These are phyloP conservation scores for Sweltsa coloradensis DNA, from an alignment of 1,140 invertebrate species.

Conservation along the genomic window DNA sequence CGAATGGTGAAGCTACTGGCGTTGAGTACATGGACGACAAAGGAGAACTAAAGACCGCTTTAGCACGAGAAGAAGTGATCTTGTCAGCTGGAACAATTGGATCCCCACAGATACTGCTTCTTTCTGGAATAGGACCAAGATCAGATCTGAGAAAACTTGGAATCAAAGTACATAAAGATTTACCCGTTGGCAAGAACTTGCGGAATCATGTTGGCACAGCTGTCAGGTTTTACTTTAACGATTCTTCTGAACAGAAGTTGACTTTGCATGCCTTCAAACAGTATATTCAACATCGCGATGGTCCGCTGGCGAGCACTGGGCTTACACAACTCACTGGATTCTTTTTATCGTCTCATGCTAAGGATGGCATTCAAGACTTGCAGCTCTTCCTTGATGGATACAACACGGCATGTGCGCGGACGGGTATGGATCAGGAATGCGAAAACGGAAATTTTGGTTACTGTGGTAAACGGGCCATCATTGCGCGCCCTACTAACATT, in stretches of 20 bases:
- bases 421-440: conserved; percentile 27
- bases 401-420: conserved; percentile 26
- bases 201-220: conserved; percentile 36
- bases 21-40: conserved; percentile 41
- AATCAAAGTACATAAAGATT: conserved; percentile 25
- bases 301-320: conserved; percentile 33
- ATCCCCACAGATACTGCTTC: conserved; percentile 10
- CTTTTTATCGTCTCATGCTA: conserved; percentile 26
- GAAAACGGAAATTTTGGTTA: conserved; percentile 18
- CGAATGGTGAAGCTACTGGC: conserved; percentile 33
- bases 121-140: conserved; percentile 10
- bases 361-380: conserved; percentile 19
- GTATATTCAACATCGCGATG: conserved; percentile 28
- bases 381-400: conserved; percentile 34
- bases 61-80: conserved; percentile 8
- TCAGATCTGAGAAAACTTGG: conserved; percentile 3
- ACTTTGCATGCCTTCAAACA: conserved; percentile 28
- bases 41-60: conserved; percentile 1
- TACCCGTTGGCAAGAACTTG: conserved; percentile 43
- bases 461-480: conserved; percentile 17
- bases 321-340: conserved; percentile 31
- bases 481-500: conserved; percentile 11
- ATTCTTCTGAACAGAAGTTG: conserved; percentile 14
- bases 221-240: conserved; percentile 28
- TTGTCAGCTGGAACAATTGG: conserved; percentile 8